phyloP scores from a whole-genome alignment of 2,113 vertebrate species.

The Riparia riparia region DNA sequence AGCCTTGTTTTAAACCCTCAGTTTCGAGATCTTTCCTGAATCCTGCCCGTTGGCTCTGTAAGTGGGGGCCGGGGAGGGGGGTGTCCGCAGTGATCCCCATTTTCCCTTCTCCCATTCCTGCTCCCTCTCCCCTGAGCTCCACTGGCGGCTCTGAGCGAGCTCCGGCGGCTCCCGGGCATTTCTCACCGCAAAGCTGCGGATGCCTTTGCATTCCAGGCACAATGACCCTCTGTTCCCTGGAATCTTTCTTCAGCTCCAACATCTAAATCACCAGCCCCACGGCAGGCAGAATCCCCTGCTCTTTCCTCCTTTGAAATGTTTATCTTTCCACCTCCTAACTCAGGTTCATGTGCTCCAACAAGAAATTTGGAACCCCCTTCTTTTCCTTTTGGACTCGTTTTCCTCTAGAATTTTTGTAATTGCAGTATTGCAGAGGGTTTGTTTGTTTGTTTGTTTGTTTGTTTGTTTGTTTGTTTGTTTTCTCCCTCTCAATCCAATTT shows the following conservation, averaged over 20 bases:
- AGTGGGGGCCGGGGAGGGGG: neutral
- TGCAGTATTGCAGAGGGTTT: neutral
- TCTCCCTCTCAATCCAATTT: neutral
- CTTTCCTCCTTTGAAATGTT: constrained; percentile 33
- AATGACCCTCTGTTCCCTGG: constrained; percentile 9
- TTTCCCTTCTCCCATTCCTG: neutral
- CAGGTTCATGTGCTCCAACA: neutral
- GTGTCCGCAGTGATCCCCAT: neutral
- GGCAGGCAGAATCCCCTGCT: constrained; percentile 11
- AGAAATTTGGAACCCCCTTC: constrained; percentile 18
- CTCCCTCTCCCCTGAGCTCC: neutral
- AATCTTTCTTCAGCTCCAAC: neutral
- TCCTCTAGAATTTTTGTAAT: constrained; percentile 41
- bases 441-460: neutral
- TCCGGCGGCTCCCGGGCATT: constrained; percentile 24
- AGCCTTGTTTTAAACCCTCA: constrained; percentile 29
- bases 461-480: neutral
- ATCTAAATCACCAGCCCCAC: neutral
- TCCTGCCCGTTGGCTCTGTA: neutral
- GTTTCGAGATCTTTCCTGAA: constrained; percentile 2
- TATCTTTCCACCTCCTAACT: constrained; percentile 17
- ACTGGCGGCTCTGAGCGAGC: constrained; percentile 15
- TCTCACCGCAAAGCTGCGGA: neutral
- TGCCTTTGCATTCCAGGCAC: constrained; percentile 66
- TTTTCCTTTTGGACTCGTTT: constrained; percentile 16